These are phyloP conservation scores for Microcebus tavaratra DNA, from an alignment of 2,113 vertebrate genomes.

Conservation along the genomic window DNA sequence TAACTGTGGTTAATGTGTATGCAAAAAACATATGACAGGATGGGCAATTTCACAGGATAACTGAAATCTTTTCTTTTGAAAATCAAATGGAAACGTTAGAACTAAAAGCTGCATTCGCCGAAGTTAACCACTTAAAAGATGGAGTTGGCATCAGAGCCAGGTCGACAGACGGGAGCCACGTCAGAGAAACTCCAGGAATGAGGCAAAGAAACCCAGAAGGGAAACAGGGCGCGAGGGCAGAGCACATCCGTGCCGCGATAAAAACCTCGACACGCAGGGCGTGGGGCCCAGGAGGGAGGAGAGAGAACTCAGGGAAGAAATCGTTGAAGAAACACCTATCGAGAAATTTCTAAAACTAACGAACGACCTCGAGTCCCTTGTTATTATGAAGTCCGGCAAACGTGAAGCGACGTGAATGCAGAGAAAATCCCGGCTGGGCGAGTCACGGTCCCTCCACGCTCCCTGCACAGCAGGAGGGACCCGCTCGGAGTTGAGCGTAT, in stretches of 20 bases:
- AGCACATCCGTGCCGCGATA: too few relatives aligned
- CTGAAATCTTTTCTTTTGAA: not conserved
- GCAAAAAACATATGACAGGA: not conserved
- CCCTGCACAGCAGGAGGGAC: too few relatives aligned
- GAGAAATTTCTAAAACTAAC: not conserved
- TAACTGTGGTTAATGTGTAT: not conserved
- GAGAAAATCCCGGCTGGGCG: not conserved
- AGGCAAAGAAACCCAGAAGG: not conserved
- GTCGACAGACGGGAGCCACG: fast-evolving
- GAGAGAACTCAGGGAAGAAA: not conserved
- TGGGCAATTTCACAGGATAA: not conserved
- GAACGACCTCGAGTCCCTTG: not conserved
- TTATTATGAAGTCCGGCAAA: not conserved
- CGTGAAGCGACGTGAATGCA: not conserved
- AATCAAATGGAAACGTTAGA: not conserved
- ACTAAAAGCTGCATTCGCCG: not conserved
- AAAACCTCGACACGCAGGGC: too few relatives aligned
- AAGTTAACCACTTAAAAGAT: not conserved
- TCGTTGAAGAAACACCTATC: not conserved
- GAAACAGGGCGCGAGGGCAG: not conserved
- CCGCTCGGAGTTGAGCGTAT: too few relatives aligned
- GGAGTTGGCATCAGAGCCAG: not conserved
- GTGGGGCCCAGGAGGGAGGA: not conserved
- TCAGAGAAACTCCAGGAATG: not conserved
- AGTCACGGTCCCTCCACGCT: too few relatives aligned